These are phyloP conservation scores for Tachina grossa DNA, from an alignment of 2,888 invertebrate genomes.

Conservation along the genomic window DNA sequence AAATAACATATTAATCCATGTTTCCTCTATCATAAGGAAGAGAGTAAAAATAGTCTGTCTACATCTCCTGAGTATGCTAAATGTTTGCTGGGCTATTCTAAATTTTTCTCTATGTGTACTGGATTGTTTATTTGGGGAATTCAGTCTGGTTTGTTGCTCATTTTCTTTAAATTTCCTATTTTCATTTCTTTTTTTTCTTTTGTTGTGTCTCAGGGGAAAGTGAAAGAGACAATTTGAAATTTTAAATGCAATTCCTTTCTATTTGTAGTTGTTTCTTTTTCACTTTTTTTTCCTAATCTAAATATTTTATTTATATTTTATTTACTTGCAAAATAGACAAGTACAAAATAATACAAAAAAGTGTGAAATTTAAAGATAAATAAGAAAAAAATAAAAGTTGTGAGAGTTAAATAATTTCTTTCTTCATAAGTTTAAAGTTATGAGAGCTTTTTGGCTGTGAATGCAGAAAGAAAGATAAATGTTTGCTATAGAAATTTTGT, in stretches of 20 bases:
- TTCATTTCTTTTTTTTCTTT: slow-evolving; percentile 1
- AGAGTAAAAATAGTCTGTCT: background rate
- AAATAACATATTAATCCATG: too few relatives aligned
- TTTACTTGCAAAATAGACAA: slow-evolving; percentile 49
- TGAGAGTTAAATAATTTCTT: slow-evolving; percentile 32
- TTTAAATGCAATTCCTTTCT: slow-evolving; percentile 55
- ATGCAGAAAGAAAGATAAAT: background rate
- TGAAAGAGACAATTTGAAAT: slow-evolving; percentile 62
- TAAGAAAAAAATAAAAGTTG: background rate
- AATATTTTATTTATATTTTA: slow-evolving; percentile 47
- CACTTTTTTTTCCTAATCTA: background rate
- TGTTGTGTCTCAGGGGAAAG: slow-evolving; percentile 61
- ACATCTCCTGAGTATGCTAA: background rate
- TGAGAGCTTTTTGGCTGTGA: background rate
- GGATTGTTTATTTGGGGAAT: slow-evolving; percentile 52
- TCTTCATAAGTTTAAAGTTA: slow-evolving; percentile 24
- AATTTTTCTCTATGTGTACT: background rate
- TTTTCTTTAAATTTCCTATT: slow-evolving; percentile 51
- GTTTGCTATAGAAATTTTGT: slow-evolving; percentile 4
- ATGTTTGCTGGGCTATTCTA: background rate
- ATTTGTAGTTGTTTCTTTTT: slow-evolving; percentile 1
- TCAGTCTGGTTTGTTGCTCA: slow-evolving; percentile 57
- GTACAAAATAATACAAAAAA: slow-evolving; percentile 11
- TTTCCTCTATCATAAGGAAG: background rate
- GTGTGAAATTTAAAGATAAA: slow-evolving; percentile 46